Evolutionary conservation across 2,888 invertebrate genomes (phyloP), one percentile per base, ranked within the genome.

Genomic region (Ennomos erosarius): DNA sequence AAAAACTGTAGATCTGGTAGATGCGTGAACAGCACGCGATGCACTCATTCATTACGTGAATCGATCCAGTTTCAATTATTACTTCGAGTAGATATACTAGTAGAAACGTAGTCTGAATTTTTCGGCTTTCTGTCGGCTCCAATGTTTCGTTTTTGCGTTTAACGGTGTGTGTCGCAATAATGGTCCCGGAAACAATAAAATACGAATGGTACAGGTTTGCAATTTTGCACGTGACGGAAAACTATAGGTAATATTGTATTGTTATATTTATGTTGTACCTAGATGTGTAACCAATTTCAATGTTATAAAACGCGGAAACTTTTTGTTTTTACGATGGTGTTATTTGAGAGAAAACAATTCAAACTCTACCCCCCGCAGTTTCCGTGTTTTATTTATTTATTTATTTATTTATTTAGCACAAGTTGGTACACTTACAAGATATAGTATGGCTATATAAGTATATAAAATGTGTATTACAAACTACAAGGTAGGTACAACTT

Each of bases 121-220:
- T 79, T 83, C 70, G 70, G 74, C 71, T 75, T 74, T 68, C 71
- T 67, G 71, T 69, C 69, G 69, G 68, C 61, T 62, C 69, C 78
- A 54, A 47, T 48, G 26, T 39, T 75, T 74, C 71, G 75, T 81
- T 82, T 85, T 82, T 75, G 77, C 70, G 82, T 82, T 82, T 75
- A 86, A 82, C 83, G 83, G 76, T 73, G 80, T 82, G 85, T 81
- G 76, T 80, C 84, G 82, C 49, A 64, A 65, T 80, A 84, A 85
- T 81, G 79, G 79, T 76, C 67, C 72, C 75, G 79, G 76, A 78
- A 80, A 85, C 79, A 85, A 84, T 84, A 79, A 81, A 84, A 79
- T 70, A 70, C 74, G 73, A 71, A 68, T 62, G 65, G 64, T 70
- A 72, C 75, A 74, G 74, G 73, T 76, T 73, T 73, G 73, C 75